Percentiles rank a stretch among this genome's conserved stretches.
Evolutionary conservation across 2,888 invertebrate species (phyloP).

Genomic region (Stratiomys singularior): DNA sequence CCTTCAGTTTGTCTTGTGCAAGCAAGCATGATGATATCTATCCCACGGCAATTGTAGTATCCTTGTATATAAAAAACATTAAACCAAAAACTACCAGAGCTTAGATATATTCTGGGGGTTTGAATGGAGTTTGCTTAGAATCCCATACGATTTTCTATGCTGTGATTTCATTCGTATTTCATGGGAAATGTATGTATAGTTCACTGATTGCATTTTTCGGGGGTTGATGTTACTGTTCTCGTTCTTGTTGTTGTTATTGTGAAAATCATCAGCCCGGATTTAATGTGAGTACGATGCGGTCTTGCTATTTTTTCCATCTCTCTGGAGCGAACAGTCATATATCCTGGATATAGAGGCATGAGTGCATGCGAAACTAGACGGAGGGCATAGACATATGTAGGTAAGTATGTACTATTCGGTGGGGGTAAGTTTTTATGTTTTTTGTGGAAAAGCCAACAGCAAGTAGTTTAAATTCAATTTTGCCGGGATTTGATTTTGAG

Average conservation of each 20-base stretch:
- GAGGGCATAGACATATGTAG: background rate
- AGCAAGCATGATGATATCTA: background rate
- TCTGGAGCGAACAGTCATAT: background rate
- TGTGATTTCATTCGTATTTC: slow-evolving; percentile 33
- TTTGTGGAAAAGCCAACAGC: background rate
- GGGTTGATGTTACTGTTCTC: slow-evolving; percentile 14
- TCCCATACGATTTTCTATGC: slow-evolving; percentile 12
- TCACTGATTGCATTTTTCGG: slow-evolving; percentile 42
- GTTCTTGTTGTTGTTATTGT: no score
- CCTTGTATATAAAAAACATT: background rate
- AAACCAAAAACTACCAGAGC: slow-evolving; percentile 10
- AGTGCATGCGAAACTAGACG: background rate
- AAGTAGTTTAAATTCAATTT: slow-evolving; percentile 42
- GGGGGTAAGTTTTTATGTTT: background rate
- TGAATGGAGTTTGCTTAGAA: slow-evolving; percentile 28
- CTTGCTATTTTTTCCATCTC: background rate
- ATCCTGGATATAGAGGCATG: no score
- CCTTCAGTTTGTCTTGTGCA: background rate
- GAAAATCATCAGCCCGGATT: slow-evolving; percentile 35
- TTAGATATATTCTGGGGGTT: background rate
- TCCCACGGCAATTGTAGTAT: background rate
- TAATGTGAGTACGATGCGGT: slow-evolving; percentile 36
- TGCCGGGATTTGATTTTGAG: slow-evolving; percentile 19
- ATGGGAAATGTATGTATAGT: slow-evolving; percentile 31
- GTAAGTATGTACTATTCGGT: background rate